Evolutionary conservation across 53 echinoderm and acorn worm genomes (phyloP).

Genomic region (Paracentrotus lividus): DNA sequence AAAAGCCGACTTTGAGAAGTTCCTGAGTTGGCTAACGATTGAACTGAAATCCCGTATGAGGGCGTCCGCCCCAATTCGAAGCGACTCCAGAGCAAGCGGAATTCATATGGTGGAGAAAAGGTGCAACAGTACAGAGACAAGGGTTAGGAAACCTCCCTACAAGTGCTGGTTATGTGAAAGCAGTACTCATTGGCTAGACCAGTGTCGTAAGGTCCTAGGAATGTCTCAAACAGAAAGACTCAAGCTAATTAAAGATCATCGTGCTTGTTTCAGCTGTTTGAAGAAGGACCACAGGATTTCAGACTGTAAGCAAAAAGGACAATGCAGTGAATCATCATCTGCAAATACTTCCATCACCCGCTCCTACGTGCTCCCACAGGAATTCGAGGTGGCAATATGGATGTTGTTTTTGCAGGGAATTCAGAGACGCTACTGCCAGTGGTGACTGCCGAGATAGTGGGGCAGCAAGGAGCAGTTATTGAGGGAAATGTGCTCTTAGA

Average conservation of each 20-base stretch:
- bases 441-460: conserved; percentile 62
- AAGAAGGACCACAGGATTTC: conserved; percentile 78
- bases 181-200: conserved; percentile 77
- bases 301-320: conserved; percentile 70
- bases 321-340: conserved; percentile 74
- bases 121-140: background rate
- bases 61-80: conserved; percentile 74
- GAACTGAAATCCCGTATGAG: conserved; percentile 77
- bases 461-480: background rate
- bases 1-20: background rate
- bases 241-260: too few relatives aligned
- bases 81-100: background rate
- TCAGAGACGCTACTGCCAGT: conserved; percentile 73
- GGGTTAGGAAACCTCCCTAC: background rate
- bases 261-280: conserved; percentile 80
- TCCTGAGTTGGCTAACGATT: conserved; percentile 66
- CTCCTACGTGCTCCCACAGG: conserved; percentile 34
- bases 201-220: conserved; percentile 67
- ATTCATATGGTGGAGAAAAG: background rate
- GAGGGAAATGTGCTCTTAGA: conserved; percentile 73
- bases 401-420: conserved; percentile 23
- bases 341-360: conserved; percentile 66
- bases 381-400: background rate
- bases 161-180: conserved; percentile 79
- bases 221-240: too few relatives aligned